These are phyloP conservation scores for Chiloscyllium plagiosum DNA, from an alignment of 2,113 vertebrate species.

Conservation along the genomic window DNA sequence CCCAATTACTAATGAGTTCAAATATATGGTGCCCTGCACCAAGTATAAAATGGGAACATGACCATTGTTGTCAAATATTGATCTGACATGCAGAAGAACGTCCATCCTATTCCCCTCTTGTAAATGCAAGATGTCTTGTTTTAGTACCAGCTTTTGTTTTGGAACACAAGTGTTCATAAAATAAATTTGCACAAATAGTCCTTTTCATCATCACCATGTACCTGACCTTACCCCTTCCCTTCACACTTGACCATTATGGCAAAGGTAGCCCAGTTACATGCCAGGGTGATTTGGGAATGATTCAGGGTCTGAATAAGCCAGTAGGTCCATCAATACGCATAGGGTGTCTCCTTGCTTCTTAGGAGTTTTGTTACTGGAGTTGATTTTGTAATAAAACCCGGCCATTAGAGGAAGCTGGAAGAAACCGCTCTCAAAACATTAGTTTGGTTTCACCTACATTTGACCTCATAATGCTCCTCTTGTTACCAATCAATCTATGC, in stretches of 20 bases:
- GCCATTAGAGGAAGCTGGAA: not conserved
- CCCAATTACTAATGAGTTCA: not conserved
- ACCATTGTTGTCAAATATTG: not conserved
- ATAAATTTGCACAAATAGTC: not conserved
- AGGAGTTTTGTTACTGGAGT: not conserved
- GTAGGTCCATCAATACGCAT: not conserved
- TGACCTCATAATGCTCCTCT: not conserved
- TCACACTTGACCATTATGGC: not conserved
- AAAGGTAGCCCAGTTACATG: not conserved
- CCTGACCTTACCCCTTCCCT: not conserved
- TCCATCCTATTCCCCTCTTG: not conserved
- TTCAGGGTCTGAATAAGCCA: not conserved
- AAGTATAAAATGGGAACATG: not conserved
- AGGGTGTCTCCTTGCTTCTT: not conserved
- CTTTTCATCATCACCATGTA: no score
- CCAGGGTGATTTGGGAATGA: not conserved
- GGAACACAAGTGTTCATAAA: not conserved
- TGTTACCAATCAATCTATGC: not conserved
- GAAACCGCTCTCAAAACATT: not conserved
- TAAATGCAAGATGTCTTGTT: not conserved
- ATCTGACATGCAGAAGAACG: not conserved
- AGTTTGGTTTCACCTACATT: not conserved
- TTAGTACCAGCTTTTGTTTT: not conserved
- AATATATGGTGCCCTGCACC: not conserved
- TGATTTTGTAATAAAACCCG: not conserved